Base-by-base conservation (phyloP, 2,888 invertebrate genomes). In the Drosophila siamana region DNA sequence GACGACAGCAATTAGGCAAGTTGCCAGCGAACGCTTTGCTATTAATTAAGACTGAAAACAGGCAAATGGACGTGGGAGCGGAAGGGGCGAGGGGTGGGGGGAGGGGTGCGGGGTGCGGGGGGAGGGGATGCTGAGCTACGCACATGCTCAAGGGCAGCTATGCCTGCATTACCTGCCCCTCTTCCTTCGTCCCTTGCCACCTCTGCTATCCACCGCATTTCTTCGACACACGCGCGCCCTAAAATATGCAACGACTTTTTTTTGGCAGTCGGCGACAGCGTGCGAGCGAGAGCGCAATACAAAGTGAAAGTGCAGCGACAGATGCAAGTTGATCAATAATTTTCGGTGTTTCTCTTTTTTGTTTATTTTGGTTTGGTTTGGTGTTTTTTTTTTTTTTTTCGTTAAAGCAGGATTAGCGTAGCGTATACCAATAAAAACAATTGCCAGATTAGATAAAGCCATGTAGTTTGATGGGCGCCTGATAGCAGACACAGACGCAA, bases 1-100 rank as follows among this genome's bases (percentile, higher is more conserved):
- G 64, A 57, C 52, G 74, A 66, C 74, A 67, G 59, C 78, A 87
- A 82, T 85, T 87, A 85, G 81, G 81, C 88, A 74, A 38, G 9
- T 26, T 82, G 81, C 88, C 81, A 82, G 61, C 69, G 8, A 54
- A 40, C 28, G 47, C 54, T 55, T 56, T 44, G n/a, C 47, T 67
- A 67, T 71, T 63, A 71, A 74, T 74, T 74, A 74, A 74, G 51
- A 56, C 38, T 44, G 33, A 44, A 30, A 55, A 43, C 41, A 30
- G 54, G 30, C 30, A 40, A 52, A n/a, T 13, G 13, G 22, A 22
- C 19, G 2, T 3, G 24, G 44, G n/a, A n/a, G n/a, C n/a, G n/a
- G n/a, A n/a, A n/a, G n/a, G n/a, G n/a, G n/a, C n/a, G n/a, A n/a
- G n/a, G 4, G 4, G 9, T 4, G 46, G 1, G 44, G 8, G 22